Conservation (phyloP, 2,797 vertebrate genomes). For the Syndactyla subalaris region DNA sequence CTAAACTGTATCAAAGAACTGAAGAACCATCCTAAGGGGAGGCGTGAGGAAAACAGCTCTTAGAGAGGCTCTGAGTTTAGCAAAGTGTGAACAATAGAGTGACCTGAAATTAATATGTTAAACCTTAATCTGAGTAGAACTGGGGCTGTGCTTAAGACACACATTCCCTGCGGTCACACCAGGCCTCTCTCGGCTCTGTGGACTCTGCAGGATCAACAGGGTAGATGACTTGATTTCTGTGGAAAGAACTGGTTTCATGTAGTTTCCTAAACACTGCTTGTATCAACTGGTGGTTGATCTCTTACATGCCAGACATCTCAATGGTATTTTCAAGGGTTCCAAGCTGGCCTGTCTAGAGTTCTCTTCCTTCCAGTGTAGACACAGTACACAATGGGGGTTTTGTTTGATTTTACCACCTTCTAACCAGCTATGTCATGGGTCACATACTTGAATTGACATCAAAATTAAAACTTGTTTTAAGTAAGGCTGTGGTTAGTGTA, state of each 20-base stretch:
- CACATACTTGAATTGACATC: neutral
- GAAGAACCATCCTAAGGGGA: neutral
- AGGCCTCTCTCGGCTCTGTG: neutral
- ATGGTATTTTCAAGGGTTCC: neutral
- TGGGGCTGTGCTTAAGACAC: neutral
- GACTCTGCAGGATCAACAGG: neutral
- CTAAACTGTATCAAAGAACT: neutral
- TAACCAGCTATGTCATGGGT: neutral
- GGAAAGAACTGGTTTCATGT: neutral
- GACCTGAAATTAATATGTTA: neutral
- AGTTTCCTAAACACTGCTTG: neutral
- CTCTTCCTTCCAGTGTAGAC: neutral
- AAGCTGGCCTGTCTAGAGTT: neutral
- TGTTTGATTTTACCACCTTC: neutral
- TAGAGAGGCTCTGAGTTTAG: neutral
- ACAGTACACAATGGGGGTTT: fast-evolving
- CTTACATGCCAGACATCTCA: neutral
- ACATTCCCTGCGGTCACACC: fast-evolving
- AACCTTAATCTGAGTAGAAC: neutral
- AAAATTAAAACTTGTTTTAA: neutral
- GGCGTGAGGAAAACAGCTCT: neutral
- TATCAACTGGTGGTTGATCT: neutral
- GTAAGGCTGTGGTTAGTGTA: neutral
- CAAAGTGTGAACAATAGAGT: neutral
- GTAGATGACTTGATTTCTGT: neutral